A percentile compares a stretch with the other conserved stretches of the same genome.
These are phyloP conservation scores for Nothocercus julius DNA, from an alignment of 2,113 vertebrate species.

Conservation along the genomic window DNA sequence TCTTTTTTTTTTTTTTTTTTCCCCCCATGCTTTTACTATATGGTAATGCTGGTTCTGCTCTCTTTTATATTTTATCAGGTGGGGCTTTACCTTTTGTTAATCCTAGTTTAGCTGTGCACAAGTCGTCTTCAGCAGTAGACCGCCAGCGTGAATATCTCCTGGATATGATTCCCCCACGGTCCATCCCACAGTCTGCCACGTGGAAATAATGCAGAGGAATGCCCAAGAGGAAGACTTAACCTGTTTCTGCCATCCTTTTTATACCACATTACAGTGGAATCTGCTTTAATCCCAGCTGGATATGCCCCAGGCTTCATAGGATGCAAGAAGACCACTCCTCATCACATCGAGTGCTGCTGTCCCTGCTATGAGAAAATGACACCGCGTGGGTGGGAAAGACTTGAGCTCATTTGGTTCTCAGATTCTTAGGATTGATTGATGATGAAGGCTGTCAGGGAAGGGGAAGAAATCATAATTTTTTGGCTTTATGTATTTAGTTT, in stretches of 20 bases:
- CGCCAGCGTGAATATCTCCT: conserved; percentile 98
- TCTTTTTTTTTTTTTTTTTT: background rate
- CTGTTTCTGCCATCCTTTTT: conserved; percentile 57
- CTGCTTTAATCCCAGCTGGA: conserved; percentile 74
- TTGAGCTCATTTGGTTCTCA: conserved; percentile 28
- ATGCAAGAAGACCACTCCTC: conserved; percentile 48
- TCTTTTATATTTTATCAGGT: conserved; percentile 68
- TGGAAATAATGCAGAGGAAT: conserved; percentile 89
- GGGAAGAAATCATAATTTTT: conserved; percentile 1
- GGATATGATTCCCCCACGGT: conserved; percentile 97
- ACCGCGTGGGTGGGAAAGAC: background rate
- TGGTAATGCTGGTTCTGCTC: background rate
- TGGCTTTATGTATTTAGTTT: conserved; percentile 34
- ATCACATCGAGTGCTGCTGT: background rate
- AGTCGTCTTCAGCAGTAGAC: conserved; percentile 88
- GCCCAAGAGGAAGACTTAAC: conserved; percentile 52
- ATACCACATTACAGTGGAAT: conserved; percentile 45
- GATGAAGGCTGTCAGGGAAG: conserved; percentile 44
- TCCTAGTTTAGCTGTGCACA: conserved; percentile 91
- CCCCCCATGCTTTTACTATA: accelerated
- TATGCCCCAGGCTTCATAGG: conserved; percentile 49
- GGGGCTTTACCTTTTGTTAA: conserved; percentile 93
- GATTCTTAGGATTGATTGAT: background rate
- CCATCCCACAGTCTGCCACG: conserved; percentile 94
- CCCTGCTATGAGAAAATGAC: conserved; percentile 5